phyloP scores from a whole-genome alignment of 2,888 invertebrate genomes.

The Antheraea yamamai region DNA sequence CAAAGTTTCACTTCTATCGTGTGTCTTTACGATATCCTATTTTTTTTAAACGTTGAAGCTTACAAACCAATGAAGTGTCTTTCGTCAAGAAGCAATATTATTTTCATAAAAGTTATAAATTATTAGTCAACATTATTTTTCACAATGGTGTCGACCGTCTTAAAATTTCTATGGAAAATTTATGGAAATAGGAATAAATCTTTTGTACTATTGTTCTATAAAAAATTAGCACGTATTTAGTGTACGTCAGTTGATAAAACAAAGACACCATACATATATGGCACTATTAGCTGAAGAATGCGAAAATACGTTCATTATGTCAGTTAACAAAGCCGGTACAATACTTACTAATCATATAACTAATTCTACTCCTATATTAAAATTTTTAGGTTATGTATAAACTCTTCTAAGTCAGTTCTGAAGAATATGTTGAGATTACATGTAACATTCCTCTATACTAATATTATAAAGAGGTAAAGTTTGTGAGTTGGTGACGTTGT shows the following conservation, averaged over 20 bases:
- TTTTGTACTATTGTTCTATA: neutral
- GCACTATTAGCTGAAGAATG: neutral
- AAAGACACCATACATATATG: neutral
- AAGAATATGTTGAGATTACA: neutral
- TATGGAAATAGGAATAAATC: neutral
- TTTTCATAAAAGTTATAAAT: too few species aligned
- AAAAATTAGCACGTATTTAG: neutral
- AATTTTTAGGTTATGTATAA: too few species aligned
- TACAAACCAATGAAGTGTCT: neutral
- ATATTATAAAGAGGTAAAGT: too few species aligned
- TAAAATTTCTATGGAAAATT: neutral
- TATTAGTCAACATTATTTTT: neutral
- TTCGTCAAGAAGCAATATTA: neutral
- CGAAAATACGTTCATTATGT: neutral
- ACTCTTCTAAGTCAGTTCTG: neutral
- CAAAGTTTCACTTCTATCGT: too few species aligned
- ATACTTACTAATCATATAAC: neutral
- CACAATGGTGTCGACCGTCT: neutral
- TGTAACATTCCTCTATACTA: too few species aligned
- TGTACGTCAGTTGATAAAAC: neutral
- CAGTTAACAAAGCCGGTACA: neutral
- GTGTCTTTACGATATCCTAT: too few species aligned
- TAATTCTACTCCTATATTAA: neutral
- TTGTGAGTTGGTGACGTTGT: too few species aligned
- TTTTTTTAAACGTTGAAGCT: too few species aligned